Base-by-base conservation (phyloP, 2,888 invertebrate genomes). In the Dione vanillae region DNA sequence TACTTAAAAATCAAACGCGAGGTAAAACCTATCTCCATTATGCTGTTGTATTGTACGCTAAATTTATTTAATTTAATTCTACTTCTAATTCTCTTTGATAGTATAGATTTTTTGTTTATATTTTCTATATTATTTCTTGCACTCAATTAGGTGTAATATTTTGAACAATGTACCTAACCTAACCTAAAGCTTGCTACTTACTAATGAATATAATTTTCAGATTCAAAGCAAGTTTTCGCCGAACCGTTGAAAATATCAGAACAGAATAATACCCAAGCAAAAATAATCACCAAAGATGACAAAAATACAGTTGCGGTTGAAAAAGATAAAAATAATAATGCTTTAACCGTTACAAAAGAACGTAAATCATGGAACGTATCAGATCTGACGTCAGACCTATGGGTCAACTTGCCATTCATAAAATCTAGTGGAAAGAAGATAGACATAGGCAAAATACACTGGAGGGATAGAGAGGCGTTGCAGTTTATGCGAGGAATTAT, bases 401-500 rank as follows among this genome's bases (percentile, higher is more conserved):
- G 90, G 88, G 78, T 84, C 1, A 85, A 89, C 72, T 76, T 93
- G 56, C 88, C 93, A 1, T 94, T 93, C 65, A 41, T 91, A 19
- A 83, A 77, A 72, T 75, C 85, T 27, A 84, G 80, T 45, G 88
- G 82, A 74, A 93, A 82, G 78, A 93, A 92, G 84, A 94, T 94
- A 84, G 94, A 95, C 78, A 94, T 94, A 79, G 91, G 88, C 66
- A 94, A 95, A 83, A 95, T 94, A 67, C 96, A 96, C 78, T 95
- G 95, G 94, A 94, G 96, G 76, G 96, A 96, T 84, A 94, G 95
- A 78, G 97, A 98, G 87, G 97, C 97, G 0, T 80, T 97, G 67
- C 97, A 97, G 90, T 99, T 99, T 84, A 99, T 99, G 99, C 94
- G 97, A 62, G 98, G 99, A 0, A 96, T 99, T 78, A 99, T 99